These are phyloP conservation scores for Avahi laniger DNA, from an alignment of 2,797 vertebrate species.

Conservation along the genomic window DNA sequence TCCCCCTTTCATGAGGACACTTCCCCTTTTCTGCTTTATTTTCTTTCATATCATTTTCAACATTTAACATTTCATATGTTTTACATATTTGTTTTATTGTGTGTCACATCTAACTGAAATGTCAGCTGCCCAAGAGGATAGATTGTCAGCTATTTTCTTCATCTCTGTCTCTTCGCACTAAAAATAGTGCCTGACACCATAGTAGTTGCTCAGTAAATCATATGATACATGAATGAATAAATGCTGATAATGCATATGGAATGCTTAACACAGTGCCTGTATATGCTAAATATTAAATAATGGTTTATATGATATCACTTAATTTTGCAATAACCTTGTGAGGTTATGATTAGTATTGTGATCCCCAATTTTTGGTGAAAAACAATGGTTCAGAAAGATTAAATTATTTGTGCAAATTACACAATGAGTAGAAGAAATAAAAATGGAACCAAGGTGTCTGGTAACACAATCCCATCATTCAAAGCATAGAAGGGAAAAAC, in stretches of 20 bases:
- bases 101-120: not conserved
- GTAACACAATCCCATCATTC: not conserved
- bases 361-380: not conserved
- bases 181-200: not conserved
- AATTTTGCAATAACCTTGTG: not conserved
- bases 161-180: not conserved
- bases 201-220: not conserved
- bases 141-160: not conserved
- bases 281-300: not conserved
- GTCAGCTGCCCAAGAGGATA: not conserved
- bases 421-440: not conserved
- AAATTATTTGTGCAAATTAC: not conserved
- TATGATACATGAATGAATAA: not conserved
- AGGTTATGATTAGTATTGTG: not conserved
- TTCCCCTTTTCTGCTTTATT: not conserved
- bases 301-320: not conserved
- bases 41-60: not conserved
- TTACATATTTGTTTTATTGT: not conserved
- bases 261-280: not conserved
- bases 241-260: not conserved
- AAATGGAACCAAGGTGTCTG: not conserved
- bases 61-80: not conserved
- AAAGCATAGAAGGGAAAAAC: not conserved
- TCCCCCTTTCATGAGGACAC: too few relatives aligned
- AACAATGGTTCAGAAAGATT: not conserved